phyloP scores from a whole-genome alignment of 53 echinoderm and acorn worm species.

The Astropecten irregularis region DNA sequence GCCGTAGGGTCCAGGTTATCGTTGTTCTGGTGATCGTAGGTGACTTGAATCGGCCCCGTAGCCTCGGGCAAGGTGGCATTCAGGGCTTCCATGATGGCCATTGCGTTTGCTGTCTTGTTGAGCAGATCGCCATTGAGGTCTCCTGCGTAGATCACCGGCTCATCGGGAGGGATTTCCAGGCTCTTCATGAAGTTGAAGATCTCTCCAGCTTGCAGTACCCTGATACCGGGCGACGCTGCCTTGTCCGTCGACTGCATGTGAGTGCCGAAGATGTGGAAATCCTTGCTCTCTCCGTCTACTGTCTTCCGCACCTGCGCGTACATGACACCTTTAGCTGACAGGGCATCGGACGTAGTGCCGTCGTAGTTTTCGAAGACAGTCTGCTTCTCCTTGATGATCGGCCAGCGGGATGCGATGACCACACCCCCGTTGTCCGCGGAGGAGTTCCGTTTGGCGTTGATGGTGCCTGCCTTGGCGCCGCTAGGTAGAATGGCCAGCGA shows the following conservation, averaged over 20 bases:
- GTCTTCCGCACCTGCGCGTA: conserved; percentile 73
- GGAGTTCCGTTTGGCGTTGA: background rate
- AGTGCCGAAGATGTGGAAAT: conserved; percentile 88
- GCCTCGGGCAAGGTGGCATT: conserved; percentile 67
- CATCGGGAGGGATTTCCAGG: conserved; percentile 56
- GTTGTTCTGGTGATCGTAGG: conserved; percentile 73
- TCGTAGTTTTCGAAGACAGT: conserved; percentile 68
- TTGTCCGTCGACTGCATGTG: conserved; percentile 82
- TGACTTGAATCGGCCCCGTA: conserved; percentile 68
- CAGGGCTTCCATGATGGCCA: conserved; percentile 66
- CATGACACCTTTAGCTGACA: conserved; percentile 81
- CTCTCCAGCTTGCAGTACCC: conserved; percentile 71
- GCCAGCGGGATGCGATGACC: conserved; percentile 93
- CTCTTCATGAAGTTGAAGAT: conserved; percentile 74
- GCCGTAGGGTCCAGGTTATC: conserved; percentile 66
- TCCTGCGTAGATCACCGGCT: conserved; percentile 87
- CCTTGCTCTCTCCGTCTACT: conserved; percentile 52
- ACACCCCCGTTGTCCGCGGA: conserved; percentile 81
- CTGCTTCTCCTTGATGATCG: conserved; percentile 65
- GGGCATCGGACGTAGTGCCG: conserved; percentile 52
- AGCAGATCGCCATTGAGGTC: conserved; percentile 80
- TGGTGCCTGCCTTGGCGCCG: background rate
- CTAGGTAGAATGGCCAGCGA: background rate
- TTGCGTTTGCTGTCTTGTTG: conserved; percentile 59
- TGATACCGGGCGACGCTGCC: conserved; percentile 47